These are phyloP conservation scores for Engystomops pustulosus DNA, from an alignment of 2,113 vertebrate genomes.

Conservation along the genomic window DNA sequence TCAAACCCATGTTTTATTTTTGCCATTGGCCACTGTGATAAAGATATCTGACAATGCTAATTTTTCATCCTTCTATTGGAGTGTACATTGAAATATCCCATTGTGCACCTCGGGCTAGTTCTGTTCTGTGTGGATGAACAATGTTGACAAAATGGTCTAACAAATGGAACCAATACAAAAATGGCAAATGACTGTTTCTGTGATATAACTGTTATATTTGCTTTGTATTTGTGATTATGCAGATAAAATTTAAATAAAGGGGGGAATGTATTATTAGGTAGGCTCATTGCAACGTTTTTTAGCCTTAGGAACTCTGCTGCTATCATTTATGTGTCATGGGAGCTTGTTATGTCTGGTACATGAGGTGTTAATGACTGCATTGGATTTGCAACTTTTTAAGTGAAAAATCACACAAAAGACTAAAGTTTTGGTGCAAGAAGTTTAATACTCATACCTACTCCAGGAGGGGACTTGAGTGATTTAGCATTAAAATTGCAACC, in stretches of 20 bases:
- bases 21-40: constrained; percentile 78
- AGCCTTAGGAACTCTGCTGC: no score
- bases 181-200: not conserved
- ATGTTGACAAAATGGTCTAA: constrained; percentile 35
- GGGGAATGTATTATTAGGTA: no score
- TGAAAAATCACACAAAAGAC: no score
- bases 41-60: constrained; percentile 78
- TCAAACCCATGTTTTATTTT: constrained; percentile 79
- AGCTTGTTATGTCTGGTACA: no score
- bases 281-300: no score
- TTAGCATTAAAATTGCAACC: no score
- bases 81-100: constrained; percentile 72
- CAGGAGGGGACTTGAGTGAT: no score
- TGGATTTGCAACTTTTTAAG: no score
- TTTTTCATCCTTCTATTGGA: constrained; percentile 81
- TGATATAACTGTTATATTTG: not conserved
- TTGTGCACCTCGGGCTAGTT: constrained; percentile 60
- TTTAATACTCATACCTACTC: no score
- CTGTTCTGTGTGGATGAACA: constrained; percentile 26
- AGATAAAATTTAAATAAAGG: not conserved
- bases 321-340: no score
- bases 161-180: not conserved
- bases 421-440: no score
- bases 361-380: no score
- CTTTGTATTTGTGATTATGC: not conserved